Conservation (phyloP, 2,113 vertebrate species). For the Phoxinus phoxinus region DNA sequence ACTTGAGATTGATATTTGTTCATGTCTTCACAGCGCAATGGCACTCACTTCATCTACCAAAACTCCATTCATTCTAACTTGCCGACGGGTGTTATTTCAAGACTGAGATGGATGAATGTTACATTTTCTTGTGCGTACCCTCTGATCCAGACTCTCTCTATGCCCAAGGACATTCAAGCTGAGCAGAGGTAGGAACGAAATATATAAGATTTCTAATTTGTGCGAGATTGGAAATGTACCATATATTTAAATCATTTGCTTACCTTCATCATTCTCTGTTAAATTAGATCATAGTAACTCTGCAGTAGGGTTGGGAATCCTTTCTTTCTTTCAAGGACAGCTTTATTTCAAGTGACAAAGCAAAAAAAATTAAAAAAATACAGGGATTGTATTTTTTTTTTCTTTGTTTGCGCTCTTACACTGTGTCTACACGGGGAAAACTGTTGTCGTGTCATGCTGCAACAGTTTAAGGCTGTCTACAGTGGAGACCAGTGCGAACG, state of each 20-base stretch:
- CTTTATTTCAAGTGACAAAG: too few relatives aligned
- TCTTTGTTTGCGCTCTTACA: too few relatives aligned
- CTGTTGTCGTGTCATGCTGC: too few relatives aligned
- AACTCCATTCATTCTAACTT: constrained; percentile 7
- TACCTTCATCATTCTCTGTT: not conserved
- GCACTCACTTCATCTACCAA: constrained; percentile 28
- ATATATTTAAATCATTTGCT: not conserved
- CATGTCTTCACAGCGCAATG: not conserved
- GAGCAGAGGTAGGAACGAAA: constrained; percentile 24
- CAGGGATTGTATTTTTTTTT: too few relatives aligned
- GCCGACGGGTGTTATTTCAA: constrained; percentile 43
- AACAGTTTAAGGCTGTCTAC: too few relatives aligned
- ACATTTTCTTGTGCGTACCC: constrained; percentile 48
- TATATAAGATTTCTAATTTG: not conserved
- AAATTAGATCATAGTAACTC: not conserved
- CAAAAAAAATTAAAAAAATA: too few relatives aligned
- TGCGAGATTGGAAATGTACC: not conserved
- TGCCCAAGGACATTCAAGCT: constrained; percentile 32
- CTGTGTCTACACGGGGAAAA: too few relatives aligned
- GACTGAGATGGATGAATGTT: constrained; percentile 36
- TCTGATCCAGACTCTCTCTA: constrained; percentile 46
- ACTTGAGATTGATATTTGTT: not conserved
- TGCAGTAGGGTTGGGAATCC: not conserved
- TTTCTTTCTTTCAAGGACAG: not conserved
- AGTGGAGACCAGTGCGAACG: too few relatives aligned